Evolutionary conservation across 2,113 vertebrate species (phyloP).

Genomic region (Sterna hirundo): DNA sequence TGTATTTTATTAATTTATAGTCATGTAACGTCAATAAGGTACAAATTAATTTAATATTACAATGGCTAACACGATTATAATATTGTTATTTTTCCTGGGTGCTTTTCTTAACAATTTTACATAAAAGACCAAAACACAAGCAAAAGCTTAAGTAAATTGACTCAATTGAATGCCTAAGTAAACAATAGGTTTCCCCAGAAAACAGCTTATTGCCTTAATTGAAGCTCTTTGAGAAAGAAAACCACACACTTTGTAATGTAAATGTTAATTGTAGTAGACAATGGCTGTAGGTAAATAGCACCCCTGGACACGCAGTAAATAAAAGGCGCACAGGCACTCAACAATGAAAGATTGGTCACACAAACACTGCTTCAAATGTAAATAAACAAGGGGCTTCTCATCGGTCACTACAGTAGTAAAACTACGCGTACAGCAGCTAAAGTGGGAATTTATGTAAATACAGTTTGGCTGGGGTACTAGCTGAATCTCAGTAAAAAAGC

Average conservation of each 20-base stretch:
- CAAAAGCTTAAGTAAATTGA: slow-evolving; percentile 70
- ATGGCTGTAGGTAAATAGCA: slow-evolving; percentile 79
- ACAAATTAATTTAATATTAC: slow-evolving; percentile 29
- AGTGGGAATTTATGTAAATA: slow-evolving; percentile 64
- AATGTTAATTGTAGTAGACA: slow-evolving; percentile 78
- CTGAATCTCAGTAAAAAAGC: slow-evolving; percentile 20
- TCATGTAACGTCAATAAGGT: slow-evolving; percentile 72
- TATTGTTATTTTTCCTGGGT: background rate
- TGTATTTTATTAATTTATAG: slow-evolving; percentile 72
- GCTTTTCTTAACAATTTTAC: slow-evolving; percentile 26
- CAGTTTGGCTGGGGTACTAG: slow-evolving; percentile 39
- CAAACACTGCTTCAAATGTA: slow-evolving; percentile 75
- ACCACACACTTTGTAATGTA: slow-evolving; percentile 77
- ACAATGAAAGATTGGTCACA: slow-evolving; percentile 76
- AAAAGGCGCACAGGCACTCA: slow-evolving; percentile 73
- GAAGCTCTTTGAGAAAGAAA: slow-evolving; percentile 75
- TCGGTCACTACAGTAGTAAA: slow-evolving; percentile 67
- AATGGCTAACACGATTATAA: background rate
- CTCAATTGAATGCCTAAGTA: slow-evolving; percentile 53
- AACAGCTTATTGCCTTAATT: slow-evolving; percentile 79
- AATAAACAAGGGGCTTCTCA: slow-evolving; percentile 76
- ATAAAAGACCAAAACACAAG: slow-evolving; percentile 49
- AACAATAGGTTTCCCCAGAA: slow-evolving; percentile 74
- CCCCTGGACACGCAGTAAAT: slow-evolving; percentile 74
- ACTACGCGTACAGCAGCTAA: slow-evolving; percentile 69